Conservation (phyloP, 2,888 invertebrate genomes). For the Noctua janthina region DNA sequence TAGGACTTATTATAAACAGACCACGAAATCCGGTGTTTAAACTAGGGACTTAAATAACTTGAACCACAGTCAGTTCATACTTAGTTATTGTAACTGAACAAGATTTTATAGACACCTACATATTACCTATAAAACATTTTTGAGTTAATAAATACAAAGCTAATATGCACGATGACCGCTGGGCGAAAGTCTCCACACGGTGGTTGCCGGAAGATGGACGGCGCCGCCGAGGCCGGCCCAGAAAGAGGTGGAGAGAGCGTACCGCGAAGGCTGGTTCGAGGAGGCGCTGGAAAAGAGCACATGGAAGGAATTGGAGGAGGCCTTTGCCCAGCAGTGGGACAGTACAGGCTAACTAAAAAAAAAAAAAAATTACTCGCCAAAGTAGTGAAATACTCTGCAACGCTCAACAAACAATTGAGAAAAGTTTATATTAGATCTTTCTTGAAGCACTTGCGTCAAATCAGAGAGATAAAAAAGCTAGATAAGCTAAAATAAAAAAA, state of each 20-base stretch:
- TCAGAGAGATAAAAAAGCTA: too few species aligned
- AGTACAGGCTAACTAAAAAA: too few species aligned
- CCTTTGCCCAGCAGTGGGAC: too few species aligned
- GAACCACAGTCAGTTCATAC: not conserved
- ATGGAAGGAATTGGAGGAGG: too few species aligned
- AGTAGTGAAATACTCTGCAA: not conserved
- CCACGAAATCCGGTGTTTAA: not conserved
- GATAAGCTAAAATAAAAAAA: too few species aligned
- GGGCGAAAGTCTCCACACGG: too few species aligned
- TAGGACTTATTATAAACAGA: not conserved
- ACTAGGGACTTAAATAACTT: slow-evolving; percentile 1
- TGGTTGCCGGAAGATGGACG: too few species aligned
- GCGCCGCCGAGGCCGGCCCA: too few species aligned
- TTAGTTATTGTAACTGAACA: not conserved
- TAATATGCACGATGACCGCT: not conserved
- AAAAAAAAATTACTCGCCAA: not conserved
- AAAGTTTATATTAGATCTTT: not conserved
- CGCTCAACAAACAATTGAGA: not conserved
- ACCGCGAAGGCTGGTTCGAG: too few species aligned
- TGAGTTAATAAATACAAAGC: not conserved
- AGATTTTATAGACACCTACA: not conserved
- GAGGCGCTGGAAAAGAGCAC: too few species aligned
- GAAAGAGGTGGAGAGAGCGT: too few species aligned
- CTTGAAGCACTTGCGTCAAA: too few species aligned
- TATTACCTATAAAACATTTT: not conserved